Percentiles rank a stretch among this genome's conserved stretches.
Evolutionary conservation across 2,113 vertebrate genomes (phyloP).

Genomic region (Aptenodytes forsteri): DNA sequence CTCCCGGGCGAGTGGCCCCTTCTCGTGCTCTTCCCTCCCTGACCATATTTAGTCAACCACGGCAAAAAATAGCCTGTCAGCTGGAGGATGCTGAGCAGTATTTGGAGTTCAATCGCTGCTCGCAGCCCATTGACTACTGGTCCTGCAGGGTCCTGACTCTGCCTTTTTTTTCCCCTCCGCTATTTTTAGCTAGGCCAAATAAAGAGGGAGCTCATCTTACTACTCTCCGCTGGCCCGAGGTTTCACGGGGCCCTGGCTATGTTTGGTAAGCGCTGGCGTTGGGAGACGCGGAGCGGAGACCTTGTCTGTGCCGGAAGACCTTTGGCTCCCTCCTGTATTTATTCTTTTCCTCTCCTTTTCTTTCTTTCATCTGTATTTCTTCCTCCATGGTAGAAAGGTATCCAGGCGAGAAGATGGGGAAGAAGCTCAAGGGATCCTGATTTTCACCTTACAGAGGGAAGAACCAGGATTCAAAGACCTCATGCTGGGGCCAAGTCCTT

Average conservation of each 20-base stretch:
- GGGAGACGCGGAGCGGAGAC: not conserved
- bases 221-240: not conserved
- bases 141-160: slow-evolving; percentile 68
- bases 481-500: not conserved
- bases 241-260: slow-evolving; percentile 61
- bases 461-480: slow-evolving; percentile 47
- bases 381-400: not conserved
- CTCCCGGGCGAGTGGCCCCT: slow-evolving; percentile 69
- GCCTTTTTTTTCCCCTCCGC: slow-evolving; percentile 50
- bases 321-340: not conserved
- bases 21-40: slow-evolving; percentile 76
- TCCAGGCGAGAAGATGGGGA: not conserved
- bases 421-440: slow-evolving; percentile 67
- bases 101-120: slow-evolving; percentile 70
- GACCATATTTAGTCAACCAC: slow-evolving; percentile 98
- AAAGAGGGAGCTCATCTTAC: slow-evolving; percentile 73
- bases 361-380: not conserved
- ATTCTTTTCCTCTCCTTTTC: not conserved
- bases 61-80: slow-evolving; percentile 95
- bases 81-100: slow-evolving; percentile 74
- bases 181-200: slow-evolving; percentile 87
- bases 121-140: slow-evolving; percentile 73
- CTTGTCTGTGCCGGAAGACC: not conserved
- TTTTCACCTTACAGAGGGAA: slow-evolving; percentile 75
- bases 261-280: slow-evolving; percentile 32